Base-by-base conservation (phyloP, 2,113 vertebrate genomes). In the Mustela lutreola region DNA sequence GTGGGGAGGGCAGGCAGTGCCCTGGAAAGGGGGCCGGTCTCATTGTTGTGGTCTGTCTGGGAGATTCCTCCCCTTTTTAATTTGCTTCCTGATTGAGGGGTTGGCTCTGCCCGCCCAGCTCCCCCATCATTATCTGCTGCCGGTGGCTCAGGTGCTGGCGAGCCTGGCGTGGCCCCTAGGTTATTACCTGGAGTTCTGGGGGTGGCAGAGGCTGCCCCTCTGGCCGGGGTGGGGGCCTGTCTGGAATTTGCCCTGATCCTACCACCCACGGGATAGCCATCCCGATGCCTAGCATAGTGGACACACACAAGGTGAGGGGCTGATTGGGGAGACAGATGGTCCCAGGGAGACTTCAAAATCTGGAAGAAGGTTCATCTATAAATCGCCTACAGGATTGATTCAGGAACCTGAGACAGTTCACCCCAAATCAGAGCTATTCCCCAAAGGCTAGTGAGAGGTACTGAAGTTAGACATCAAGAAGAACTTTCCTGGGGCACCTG, bases 31-130 rank as follows among this genome's bases (percentile, higher is more conserved):
- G 95, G 97, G 97, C 95, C 89, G 95, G 97, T 63, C 94, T 98
- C 98, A 98, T 98, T 97, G 97, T 98, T 98, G 97, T 98, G 98
- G 98, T 98, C 97, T 98, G 98, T 97, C 98, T 98, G 97, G 96
- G 97, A 98, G 97, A 97, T 97, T 97, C 97, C 97, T 97, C 97
- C 98, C 94, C 98, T 98, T 98, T 98, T 97, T 98, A 98, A 98
- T 98, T 98, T 98, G 97, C 98, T 98, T 98, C 97, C 98, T 98
- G 98, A 98, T 98, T 98, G 97, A 97, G 96, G 98, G 97, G 97
- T 98, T 98, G 97, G 97, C 89, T 98, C 97, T 98, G 97, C 94
- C 97, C 97, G 97, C 97, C 98, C 82, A 62, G 95, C 97, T 98
- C 97, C 98, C 97, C 97, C 94, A 50, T 98, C 97, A 98, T 98